Percentiles rank a stretch among this genome's conserved stretches.
phyloP scores from a whole-genome alignment of 2,113 vertebrate species.

The Anser brachyrhynchus region DNA sequence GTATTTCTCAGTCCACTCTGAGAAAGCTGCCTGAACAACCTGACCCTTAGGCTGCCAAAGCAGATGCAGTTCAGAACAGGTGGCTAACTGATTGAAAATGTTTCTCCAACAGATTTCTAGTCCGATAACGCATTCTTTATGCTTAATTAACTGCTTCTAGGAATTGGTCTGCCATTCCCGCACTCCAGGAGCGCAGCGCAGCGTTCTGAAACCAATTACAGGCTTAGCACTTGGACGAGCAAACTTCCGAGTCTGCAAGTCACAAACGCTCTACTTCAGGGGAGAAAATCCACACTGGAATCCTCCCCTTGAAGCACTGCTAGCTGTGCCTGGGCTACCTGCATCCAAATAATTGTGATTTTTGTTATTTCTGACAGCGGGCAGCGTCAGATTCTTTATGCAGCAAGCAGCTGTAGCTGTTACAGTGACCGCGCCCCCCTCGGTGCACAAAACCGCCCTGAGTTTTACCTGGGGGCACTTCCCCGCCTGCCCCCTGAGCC shows the following conservation, averaged over 20 bases:
- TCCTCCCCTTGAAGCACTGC: background rate
- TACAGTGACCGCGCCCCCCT: rapidly evolving
- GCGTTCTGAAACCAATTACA: background rate
- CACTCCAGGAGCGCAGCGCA: background rate
- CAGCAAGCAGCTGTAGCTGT: background rate
- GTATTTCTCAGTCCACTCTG: background rate
- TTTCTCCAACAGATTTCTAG: background rate
- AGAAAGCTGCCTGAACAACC: background rate
- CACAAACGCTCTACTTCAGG: background rate
- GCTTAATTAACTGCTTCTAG: background rate
- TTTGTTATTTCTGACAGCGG: background rate
- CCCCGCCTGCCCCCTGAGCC: slow-evolving; percentile 85
- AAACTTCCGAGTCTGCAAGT: background rate
- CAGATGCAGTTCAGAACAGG: background rate
- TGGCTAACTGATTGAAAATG: background rate
- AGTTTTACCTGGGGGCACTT: slow-evolving; percentile 93
- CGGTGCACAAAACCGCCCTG: background rate
- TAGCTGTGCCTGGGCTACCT: background rate
- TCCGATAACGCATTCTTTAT: background rate
- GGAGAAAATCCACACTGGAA: background rate
- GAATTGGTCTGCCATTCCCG: background rate
- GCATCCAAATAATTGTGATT: background rate
- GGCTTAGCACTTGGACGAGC: background rate
- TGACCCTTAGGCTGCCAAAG: background rate
- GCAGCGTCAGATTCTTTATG: background rate